Evolutionary conservation across 2,888 invertebrate species (phyloP).

Genomic region (Argyresthia goedartella): DNA sequence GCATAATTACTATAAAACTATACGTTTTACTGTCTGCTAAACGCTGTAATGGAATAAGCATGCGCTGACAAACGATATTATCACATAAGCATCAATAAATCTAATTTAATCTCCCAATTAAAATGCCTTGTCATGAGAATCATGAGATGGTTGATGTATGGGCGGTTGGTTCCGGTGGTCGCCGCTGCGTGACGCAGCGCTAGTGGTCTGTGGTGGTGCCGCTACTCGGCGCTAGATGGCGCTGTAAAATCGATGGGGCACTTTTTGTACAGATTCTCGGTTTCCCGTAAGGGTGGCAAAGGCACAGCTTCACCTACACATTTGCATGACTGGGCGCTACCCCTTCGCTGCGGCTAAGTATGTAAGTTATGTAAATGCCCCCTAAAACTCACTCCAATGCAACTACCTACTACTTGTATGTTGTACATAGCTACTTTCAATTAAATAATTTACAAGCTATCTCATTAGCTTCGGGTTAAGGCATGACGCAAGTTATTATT

Average conservation of each 20-base stretch:
- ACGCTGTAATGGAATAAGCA: conserved; percentile 7
- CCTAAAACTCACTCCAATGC: too few relatives aligned
- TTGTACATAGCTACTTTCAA: too few relatives aligned
- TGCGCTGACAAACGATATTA: conserved; percentile 22
- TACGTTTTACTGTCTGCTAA: conserved; percentile 1
- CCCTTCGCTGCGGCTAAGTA: too few relatives aligned
- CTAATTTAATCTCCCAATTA: conserved; percentile 56
- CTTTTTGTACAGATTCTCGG: too few relatives aligned
- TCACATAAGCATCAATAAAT: conserved; percentile 51
- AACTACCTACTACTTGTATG: too few relatives aligned
- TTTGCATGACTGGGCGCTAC: too few relatives aligned
- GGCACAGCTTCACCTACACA: too few relatives aligned
- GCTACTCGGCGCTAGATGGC: conserved; percentile 59
- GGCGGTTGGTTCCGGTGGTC: conserved; percentile 23
- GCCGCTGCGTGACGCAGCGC: conserved; percentile 35
- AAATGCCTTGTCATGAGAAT: conserved; percentile 10
- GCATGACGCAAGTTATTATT: too few relatives aligned
- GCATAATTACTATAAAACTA: background rate
- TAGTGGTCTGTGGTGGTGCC: conserved; percentile 11
- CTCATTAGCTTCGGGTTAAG: too few relatives aligned
- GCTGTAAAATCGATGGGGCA: conserved; percentile 24
- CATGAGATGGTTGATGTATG: conserved; percentile 33
- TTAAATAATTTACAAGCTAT: too few relatives aligned
- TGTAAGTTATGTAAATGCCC: too few relatives aligned
- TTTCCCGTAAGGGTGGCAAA: too few relatives aligned